phyloP scores from a whole-genome alignment of 2,888 invertebrate species.

The Chrysopilus asiliformis region DNA sequence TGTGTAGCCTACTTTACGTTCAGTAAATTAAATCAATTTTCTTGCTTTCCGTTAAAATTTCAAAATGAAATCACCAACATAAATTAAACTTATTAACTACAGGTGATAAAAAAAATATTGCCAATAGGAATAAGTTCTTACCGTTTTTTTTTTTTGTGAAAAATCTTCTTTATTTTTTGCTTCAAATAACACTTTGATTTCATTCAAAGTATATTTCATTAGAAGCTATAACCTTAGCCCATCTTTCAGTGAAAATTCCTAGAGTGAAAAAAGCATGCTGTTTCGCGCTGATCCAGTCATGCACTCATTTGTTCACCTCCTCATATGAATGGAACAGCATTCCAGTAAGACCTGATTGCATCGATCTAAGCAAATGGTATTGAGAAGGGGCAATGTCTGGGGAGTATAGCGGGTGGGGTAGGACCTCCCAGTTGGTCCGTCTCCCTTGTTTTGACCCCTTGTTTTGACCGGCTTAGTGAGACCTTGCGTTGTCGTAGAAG shows the following conservation, averaged over 20 bases:
- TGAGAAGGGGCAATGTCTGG: slow-evolving; percentile 1
- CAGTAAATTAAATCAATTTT: too few relatives aligned
- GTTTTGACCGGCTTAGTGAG: too few relatives aligned
- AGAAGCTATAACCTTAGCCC: not conserved
- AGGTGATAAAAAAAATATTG: too few relatives aligned
- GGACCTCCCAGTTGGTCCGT: slow-evolving; percentile 3
- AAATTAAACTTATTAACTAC: too few relatives aligned
- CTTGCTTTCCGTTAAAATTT: too few relatives aligned
- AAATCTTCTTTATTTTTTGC: too few relatives aligned
- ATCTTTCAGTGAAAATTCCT: slow-evolving; percentile 1
- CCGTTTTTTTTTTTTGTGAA: too few relatives aligned
- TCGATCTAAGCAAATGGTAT: slow-evolving; percentile 2
- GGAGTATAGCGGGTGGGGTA: not conserved
- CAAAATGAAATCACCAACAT: too few relatives aligned
- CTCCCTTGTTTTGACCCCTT: too few relatives aligned
- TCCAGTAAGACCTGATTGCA: not conserved
- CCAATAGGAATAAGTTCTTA: too few relatives aligned
- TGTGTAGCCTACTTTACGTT: too few relatives aligned
- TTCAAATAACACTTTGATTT: too few relatives aligned
- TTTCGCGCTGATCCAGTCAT: not conserved
- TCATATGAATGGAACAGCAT: not conserved
- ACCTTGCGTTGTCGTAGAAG: not conserved
- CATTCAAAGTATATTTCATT: not conserved
- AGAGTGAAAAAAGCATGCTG: not conserved
- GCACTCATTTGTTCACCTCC: not conserved